phyloP scores from a whole-genome alignment of 2,113 vertebrate genomes.

The Aptenodytes patagonicus region DNA sequence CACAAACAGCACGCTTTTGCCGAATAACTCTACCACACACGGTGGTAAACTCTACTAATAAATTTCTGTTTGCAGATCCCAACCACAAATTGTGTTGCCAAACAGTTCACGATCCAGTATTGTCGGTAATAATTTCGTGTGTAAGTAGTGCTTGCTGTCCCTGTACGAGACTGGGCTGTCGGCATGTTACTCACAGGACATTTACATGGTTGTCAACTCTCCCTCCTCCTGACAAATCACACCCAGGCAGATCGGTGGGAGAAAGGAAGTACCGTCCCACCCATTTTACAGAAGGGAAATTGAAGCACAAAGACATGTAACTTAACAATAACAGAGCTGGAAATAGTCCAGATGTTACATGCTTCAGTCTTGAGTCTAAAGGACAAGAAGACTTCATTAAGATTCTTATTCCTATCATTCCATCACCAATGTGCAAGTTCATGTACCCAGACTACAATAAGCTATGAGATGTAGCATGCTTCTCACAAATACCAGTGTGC shows the following conservation, averaged over 20 bases:
- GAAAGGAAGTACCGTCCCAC: background rate
- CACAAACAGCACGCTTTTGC: background rate
- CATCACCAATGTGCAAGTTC: background rate
- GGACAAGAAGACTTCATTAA: background rate
- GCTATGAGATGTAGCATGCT: background rate
- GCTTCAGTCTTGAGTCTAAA: background rate
- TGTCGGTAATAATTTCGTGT: rapidly evolving
- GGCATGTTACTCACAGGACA: background rate
- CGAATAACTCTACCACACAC: background rate
- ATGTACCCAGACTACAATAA: background rate
- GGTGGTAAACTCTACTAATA: background rate
- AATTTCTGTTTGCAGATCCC: background rate
- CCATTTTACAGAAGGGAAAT: background rate
- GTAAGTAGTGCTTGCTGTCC: background rate
- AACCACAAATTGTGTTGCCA: background rate
- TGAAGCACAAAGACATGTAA: background rate
- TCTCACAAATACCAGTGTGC: background rate
- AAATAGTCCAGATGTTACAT: background rate
- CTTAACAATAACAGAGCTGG: background rate
- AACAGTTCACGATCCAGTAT: background rate
- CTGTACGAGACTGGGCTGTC: background rate
- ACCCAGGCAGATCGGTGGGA: background rate
- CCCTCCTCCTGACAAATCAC: background rate
- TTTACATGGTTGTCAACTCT: background rate
- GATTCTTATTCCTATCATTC: background rate